These are phyloP conservation scores for Vesta saturnalis DNA, from an alignment of 2,888 invertebrate genomes.

Conservation along the genomic window DNA sequence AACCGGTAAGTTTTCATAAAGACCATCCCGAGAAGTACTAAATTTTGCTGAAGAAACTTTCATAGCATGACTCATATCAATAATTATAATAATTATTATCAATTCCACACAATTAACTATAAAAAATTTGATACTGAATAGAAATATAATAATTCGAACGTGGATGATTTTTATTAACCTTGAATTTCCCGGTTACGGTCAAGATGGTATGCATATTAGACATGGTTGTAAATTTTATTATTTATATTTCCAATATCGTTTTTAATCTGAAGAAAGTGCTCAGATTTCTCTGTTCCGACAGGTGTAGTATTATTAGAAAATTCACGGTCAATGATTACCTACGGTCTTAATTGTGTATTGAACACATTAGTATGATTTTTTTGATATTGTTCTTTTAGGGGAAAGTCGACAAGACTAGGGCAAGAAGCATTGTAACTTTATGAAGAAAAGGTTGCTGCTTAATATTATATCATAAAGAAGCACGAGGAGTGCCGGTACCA, in stretches of 20 bases:
- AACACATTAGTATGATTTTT: neutral
- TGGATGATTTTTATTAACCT: neutral
- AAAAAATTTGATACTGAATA: neutral
- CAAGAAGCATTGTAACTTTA: neutral
- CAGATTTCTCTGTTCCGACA: neutral
- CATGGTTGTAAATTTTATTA: neutral
- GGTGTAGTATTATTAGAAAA: neutral
- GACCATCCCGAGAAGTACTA: too few species aligned
- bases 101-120: neutral
- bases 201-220: neutral
- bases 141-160: neutral
- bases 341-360: neutral
- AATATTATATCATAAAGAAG: constrained; percentile 33
- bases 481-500: constrained; percentile 39
- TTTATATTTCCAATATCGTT: neutral
- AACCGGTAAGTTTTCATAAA: too few species aligned
- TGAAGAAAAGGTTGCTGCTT: neutral
- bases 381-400: neutral
- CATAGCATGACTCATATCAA: neutral
- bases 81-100: neutral
- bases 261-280: neutral
- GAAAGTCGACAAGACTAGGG: neutral
- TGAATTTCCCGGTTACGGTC: neutral
- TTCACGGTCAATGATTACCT: constrained; percentile 6
- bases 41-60: neutral